A percentile compares a stretch with the other conserved stretches of the same genome.
phyloP scores from a whole-genome alignment of 2,113 vertebrate genomes.

The Dicerorhinus sumatrensis region DNA sequence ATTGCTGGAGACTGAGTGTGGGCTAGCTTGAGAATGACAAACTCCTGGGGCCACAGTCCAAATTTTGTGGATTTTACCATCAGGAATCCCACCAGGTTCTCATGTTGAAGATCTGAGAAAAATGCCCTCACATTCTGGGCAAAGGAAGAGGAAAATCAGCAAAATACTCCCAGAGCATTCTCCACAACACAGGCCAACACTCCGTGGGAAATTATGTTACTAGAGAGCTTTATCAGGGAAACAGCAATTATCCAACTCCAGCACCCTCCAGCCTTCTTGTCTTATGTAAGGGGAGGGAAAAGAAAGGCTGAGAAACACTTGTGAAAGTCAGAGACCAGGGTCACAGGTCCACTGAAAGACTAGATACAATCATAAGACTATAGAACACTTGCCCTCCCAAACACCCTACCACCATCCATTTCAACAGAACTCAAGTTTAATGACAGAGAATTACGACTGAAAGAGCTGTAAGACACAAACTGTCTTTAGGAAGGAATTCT shows the following conservation, averaged over 20 bases:
- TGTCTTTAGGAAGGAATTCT: not conserved
- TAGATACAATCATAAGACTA: not conserved
- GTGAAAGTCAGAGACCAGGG: not conserved
- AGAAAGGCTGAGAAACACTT: not conserved
- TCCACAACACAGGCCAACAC: not conserved
- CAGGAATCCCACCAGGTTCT: not conserved
- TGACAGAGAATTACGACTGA: not conserved
- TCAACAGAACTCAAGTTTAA: not conserved
- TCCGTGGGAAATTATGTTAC: not conserved
- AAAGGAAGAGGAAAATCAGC: not conserved
- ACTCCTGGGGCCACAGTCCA: not conserved
- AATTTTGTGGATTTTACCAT: not conserved
- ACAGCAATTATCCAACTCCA: not conserved
- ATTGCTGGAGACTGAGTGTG: not conserved
- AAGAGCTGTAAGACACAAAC: not conserved
- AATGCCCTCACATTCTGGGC: not conserved
- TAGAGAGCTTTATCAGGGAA: not conserved
- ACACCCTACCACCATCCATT: not conserved
- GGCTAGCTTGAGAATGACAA: not conserved
- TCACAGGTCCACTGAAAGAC: not conserved
- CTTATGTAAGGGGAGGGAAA: not conserved
- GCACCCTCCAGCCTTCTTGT: not conserved
- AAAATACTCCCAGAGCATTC: not conserved
- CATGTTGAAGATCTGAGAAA: not conserved
- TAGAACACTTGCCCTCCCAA: not conserved